These are phyloP conservation scores for Blastobasis lacticolella DNA, from an alignment of 2,888 invertebrate genomes.

Conservation along the genomic window DNA sequence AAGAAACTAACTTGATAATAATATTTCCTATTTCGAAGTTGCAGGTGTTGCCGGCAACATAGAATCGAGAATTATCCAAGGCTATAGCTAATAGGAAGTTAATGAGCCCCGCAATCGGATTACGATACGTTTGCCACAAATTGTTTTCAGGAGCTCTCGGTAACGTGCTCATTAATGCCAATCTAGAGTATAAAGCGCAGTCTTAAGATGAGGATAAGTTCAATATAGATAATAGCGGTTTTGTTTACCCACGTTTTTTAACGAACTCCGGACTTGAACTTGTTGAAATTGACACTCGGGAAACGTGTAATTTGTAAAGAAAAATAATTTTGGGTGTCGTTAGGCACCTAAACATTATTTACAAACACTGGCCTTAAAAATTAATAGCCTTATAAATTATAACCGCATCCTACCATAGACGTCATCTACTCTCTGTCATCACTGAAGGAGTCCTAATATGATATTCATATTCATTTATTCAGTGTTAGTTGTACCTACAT, in stretches of 20 bases:
- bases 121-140: constrained; percentile 19
- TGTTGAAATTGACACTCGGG: not conserved
- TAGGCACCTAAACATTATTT: no score
- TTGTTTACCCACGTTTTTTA: no score
- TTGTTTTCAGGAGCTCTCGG: not conserved
- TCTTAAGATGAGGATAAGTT: constrained; percentile 19
- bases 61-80: not conserved
- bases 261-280: no score
- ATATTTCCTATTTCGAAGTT: constrained; percentile 26
- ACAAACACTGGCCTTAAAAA: no score
- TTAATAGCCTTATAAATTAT: no score
- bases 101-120: constrained; percentile 25
- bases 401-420: no score
- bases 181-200: not conserved
- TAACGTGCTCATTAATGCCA: no score
- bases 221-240: constrained; percentile 13
- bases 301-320: constrained; percentile 12
- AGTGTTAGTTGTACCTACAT: no score
- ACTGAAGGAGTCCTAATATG: no score
- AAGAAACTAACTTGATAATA: no score
- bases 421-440: no score
- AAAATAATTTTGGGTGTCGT: not conserved
- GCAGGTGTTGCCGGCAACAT: not conserved
- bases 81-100: constrained; percentile 23
- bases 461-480: no score